Evolutionary conservation across 2,113 vertebrate species (phyloP).

Genomic region (Thalassoma bifasciatum): DNA sequence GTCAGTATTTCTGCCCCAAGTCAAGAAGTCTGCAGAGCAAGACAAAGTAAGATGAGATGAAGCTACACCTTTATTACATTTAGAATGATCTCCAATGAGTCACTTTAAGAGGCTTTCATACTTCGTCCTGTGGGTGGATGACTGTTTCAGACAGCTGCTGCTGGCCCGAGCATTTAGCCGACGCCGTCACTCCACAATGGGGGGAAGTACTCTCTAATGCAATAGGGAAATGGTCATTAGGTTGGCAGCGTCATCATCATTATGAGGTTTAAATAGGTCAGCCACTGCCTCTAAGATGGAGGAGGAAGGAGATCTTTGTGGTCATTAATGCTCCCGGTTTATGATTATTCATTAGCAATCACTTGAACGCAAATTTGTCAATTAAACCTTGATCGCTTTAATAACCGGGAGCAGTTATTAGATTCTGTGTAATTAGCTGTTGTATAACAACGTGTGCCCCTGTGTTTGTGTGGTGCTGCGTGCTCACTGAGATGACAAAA

Average conservation of each 20-base stretch:
- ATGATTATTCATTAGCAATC: slow-evolving; percentile 30
- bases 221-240: slow-evolving; percentile 64
- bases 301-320: slow-evolving; percentile 11
- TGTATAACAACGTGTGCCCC: slow-evolving; percentile 1
- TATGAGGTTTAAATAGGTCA: slow-evolving; percentile 62
- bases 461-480: slow-evolving; percentile 8
- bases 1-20: neutral
- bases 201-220: slow-evolving; percentile 66
- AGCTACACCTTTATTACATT: slow-evolving; percentile 41
- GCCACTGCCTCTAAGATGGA: slow-evolving; percentile 31
- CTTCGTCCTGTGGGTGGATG: slow-evolving; percentile 60
- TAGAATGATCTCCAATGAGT: slow-evolving; percentile 53
- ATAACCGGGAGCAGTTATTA: slow-evolving; percentile 18
- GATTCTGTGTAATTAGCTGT: slow-evolving; percentile 8
- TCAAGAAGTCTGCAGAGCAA: slow-evolving; percentile 15
- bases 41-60: slow-evolving; percentile 31
- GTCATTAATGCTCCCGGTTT: slow-evolving; percentile 3
- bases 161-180: slow-evolving; percentile 44
- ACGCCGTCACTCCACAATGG: slow-evolving; percentile 43
- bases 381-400: slow-evolving; percentile 32
- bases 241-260: slow-evolving; percentile 62
- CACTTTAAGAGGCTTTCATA: slow-evolving; percentile 39
- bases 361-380: slow-evolving; percentile 27
- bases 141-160: slow-evolving; percentile 59
- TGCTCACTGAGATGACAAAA: slow-evolving; percentile 36